Conservation (phyloP, 2,797 vertebrate species). For the Tokudaia tokunoshimensis region DNA sequence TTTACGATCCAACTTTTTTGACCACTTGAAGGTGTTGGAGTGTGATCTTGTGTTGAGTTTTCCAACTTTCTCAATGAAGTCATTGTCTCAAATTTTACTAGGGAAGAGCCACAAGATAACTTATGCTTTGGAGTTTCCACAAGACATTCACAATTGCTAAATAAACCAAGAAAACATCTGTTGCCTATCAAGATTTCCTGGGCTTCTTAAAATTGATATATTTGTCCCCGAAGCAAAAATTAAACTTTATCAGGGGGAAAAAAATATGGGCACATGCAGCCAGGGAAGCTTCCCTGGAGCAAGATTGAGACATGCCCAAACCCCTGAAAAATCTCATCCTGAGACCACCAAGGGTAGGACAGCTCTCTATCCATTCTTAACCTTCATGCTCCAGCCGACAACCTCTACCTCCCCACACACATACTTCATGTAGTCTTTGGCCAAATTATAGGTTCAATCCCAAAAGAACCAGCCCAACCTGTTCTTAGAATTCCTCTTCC, state of each 20-base stretch:
- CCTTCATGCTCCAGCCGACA: not conserved
- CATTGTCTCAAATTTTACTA: not conserved
- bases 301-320: not conserved
- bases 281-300: not conserved
- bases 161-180: not conserved
- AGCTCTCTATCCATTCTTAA: not conserved
- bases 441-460: not conserved
- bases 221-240: not conserved
- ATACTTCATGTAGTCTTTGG: not conserved
- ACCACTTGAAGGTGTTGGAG: not conserved
- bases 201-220: not conserved
- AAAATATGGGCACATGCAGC: not conserved
- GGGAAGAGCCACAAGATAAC: not conserved
- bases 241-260: not conserved
- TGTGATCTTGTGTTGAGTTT: not conserved
- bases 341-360: not conserved
- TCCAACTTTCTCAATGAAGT: not conserved
- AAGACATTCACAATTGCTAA: not conserved
- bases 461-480: not conserved
- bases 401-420: not conserved
- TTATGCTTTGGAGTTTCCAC: not conserved
- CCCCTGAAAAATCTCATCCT: not conserved
- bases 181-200: not conserved
- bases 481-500: not conserved
- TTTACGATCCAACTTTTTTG: not conserved